A percentile compares a stretch with the other conserved stretches of the same genome.
phyloP scores from a whole-genome alignment of 2,888 invertebrate species.

The Anagyrus pseudococci region DNA sequence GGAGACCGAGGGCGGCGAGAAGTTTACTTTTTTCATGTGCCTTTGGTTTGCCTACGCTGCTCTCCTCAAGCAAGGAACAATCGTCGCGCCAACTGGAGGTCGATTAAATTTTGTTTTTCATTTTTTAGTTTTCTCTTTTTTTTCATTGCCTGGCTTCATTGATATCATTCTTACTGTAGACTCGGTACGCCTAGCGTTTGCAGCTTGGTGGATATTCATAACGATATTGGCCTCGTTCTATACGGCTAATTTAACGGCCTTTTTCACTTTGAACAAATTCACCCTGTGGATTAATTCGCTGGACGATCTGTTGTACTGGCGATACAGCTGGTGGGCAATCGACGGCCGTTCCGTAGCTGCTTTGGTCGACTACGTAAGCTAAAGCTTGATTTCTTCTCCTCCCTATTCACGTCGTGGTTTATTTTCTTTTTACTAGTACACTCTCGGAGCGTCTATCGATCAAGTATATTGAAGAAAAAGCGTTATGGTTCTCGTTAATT shows the following conservation, averaged over 20 bases:
- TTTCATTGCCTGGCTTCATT: no score
- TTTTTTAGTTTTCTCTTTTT: background rate
- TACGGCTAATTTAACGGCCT: constrained; percentile 89
- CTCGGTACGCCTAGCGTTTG: constrained; percentile 82
- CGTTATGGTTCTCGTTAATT: no score
- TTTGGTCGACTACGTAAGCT: constrained; percentile 66
- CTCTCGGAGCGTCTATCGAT: no score
- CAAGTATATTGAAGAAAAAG: no score
- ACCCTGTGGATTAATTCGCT: constrained; percentile 79
- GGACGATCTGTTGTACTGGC: constrained; percentile 70
- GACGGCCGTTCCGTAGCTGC: constrained; percentile 76
- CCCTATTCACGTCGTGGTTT: no score
- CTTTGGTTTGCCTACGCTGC: constrained; percentile 90
- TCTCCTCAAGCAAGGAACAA: constrained; percentile 85
- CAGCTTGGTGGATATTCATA: constrained; percentile 92
- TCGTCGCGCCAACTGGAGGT: constrained; percentile 82
- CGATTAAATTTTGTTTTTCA: constrained; percentile 24
- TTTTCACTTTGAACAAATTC: constrained; percentile 84
- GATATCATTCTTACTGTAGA: constrained; percentile 63
- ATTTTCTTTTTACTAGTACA: no score
- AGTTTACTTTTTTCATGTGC: constrained; percentile 73
- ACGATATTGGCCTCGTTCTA: constrained; percentile 88
- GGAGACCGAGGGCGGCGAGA: constrained; percentile 65
- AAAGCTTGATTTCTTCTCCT: no score
- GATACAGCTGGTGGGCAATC: constrained; percentile 74